Evolutionary conservation across 2,113 vertebrate species (phyloP), one percentile per base, ranked within the genome.

Genomic region (Hyla sarda): DNA sequence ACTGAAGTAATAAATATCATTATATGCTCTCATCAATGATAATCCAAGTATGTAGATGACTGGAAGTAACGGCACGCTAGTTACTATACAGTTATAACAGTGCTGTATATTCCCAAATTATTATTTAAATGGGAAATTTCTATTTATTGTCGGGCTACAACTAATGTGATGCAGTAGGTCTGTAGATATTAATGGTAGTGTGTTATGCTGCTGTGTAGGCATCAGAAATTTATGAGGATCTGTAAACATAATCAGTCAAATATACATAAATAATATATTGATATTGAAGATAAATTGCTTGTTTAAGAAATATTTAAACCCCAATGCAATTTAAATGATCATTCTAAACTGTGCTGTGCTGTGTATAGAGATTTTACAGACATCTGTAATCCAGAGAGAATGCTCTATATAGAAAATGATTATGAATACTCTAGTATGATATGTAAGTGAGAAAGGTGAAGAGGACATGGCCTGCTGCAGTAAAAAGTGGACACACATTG

Each of bases 1-100:
- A 67, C 1, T 83, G 76, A 90, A 82, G 89, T 89, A 32, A 87
- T 90, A 87, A 88, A 90, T 91, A 90, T 90, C 88, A 88, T 73
- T 88, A 12, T 89, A 87, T 48, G 48, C 16, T 91, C 80, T 90
- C 91, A 90, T 85, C 88, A 67, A 89, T 89, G 91, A 92, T 75
- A 54, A 87, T 69, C 60, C 88, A 74, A 86, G 88, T 91, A 91
- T 90, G 88, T 83, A 92, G 90, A 90, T 91, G 90, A 88, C n/a
- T 83, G 86, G 87, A 50, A 87, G 81, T 89, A 92, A 92, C 89
- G 90, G 88, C 91, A 86, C 89, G 87, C 90, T 92, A 89, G 92
- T 85, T 88, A 87, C 48, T 50, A 16, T 89, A 91, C 92, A 91
- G 91, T 92, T 92, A 87, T 30, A 91, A 81, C 32, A 28, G 6